Evolutionary conservation across 2,888 invertebrate species (phyloP), one percentile per base, ranked within the genome.

Genomic region (Acronicta leporina): DNA sequence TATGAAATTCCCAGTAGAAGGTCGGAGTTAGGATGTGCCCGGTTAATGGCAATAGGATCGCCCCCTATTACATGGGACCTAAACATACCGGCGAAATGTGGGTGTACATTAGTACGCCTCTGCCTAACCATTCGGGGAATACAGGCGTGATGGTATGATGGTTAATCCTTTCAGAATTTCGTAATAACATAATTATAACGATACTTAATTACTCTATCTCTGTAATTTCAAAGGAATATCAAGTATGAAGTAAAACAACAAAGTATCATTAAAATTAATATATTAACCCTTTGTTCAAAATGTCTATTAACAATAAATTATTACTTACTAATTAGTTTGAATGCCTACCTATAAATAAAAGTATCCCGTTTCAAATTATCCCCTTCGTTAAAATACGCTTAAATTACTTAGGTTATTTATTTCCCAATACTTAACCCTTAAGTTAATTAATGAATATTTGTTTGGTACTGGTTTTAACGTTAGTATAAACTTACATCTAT

Each of bases 401-500:
- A 54, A 58, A 65, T 47, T 50, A 53, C 30, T 53, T 57, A 53
- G 63, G 11, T 61, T 50, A 15, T 51, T 38, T 54, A 58, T 44
- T 57, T 25, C 48, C 57, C 61, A 14, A 65, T 43, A 61, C 53
- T 74, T 53, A 58, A 45, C 43, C 72, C 56, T 57, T 57, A 66
- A 48, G 25, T 53, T 66, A 51, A 14, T 76, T 86, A 87, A 71
- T 90, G 92, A 92, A 83, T 91, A 92, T 92, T 83, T 80, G 83
- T 87, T 89, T 84, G 92, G 92, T 92, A 92, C 92, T 89, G 92
- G 92, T 84, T 86, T 63, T 68, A 46, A 86, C 85, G 77, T 73
- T 75, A 80, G 66, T 51, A 65, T 71, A 62, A 54, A 42, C 57
- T 43, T 60, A 65, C 63, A 75, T 43, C 51, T 64, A 69, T 66